phyloP scores from a whole-genome alignment of 1,140 invertebrate genomes.

The Solen grandis region DNA sequence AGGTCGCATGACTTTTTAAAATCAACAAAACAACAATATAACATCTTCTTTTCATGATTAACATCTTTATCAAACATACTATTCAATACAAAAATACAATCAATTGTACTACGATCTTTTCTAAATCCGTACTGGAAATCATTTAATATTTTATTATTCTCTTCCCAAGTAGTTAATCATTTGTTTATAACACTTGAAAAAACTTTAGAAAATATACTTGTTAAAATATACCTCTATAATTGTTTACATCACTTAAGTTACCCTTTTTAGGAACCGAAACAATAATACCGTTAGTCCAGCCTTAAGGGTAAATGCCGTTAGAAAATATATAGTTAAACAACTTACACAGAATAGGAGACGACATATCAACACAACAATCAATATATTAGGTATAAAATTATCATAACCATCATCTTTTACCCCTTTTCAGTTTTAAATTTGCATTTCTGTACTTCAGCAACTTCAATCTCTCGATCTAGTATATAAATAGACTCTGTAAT shows the following conservation, averaged over 20 bases:
- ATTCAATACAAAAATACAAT: constrained; percentile 38
- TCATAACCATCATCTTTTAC: neutral
- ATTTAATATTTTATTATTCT: constrained; percentile 4
- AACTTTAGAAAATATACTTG: constrained; percentile 21
- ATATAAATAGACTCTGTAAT: neutral
- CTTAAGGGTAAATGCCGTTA: neutral
- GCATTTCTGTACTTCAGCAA: neutral
- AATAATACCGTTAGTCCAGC: neutral
- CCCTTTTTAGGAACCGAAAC: neutral
- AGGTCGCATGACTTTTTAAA: constrained; percentile 24
- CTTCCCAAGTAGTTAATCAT: constrained; percentile 16
- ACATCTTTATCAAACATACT: constrained; percentile 18
- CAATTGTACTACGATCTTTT: constrained; percentile 13
- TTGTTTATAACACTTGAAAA: constrained; percentile 27
- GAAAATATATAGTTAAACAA: neutral
- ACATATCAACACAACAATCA: neutral
- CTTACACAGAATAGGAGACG: neutral
- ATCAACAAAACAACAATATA: constrained; percentile 39
- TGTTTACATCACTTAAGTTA: neutral
- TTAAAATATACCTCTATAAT: constrained; percentile 40
- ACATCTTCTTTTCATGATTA: neutral
- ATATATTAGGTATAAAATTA: neutral
- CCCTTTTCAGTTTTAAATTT: neutral
- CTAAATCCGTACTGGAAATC: constrained; percentile 36
- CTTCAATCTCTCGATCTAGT: neutral